Percentiles rank a stretch among this genome's conserved stretches.
Conservation (phyloP, 1,140 invertebrate genomes). For the Musca vetustissima region DNA sequence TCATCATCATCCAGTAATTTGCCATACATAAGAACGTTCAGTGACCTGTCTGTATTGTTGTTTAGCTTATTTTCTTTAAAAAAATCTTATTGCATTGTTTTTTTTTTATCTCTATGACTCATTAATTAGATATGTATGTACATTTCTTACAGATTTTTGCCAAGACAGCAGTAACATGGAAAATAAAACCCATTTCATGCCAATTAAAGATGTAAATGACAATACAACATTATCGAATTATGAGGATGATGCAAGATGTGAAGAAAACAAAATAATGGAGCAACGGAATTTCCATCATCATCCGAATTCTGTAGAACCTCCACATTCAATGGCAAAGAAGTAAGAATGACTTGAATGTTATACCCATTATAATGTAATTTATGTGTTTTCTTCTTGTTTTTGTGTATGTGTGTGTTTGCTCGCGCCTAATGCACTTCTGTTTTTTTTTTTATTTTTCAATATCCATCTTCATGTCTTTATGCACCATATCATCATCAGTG, state of each 20-base stretch:
- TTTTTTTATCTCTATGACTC: no score
- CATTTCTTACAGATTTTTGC: constrained; percentile 7
- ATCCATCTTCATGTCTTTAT: constrained; percentile 4
- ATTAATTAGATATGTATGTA: no score
- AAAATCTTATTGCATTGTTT: no score
- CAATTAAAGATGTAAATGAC: constrained; percentile 16
- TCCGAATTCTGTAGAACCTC: background rate
- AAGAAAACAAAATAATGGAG: no score
- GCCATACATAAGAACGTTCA: no score
- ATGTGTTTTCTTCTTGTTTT: constrained; percentile 7
- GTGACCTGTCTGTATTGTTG: no score
- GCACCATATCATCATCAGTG: constrained; percentile 8
- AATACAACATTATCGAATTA: background rate
- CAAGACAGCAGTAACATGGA: background rate
- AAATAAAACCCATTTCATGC: background rate
- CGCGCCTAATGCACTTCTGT: background rate
- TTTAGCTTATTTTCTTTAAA: no score
- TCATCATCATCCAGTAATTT: no score
- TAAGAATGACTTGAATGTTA: background rate
- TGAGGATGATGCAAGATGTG: background rate
- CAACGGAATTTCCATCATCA: background rate
- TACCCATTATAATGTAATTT: constrained; percentile 2
- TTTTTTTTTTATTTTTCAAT: no score
- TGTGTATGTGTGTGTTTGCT: background rate
- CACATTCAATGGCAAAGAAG: background rate